Evolutionary conservation across 2,797 vertebrate genomes (phyloP).

Genomic region (Spondyliosoma cantharus): DNA sequence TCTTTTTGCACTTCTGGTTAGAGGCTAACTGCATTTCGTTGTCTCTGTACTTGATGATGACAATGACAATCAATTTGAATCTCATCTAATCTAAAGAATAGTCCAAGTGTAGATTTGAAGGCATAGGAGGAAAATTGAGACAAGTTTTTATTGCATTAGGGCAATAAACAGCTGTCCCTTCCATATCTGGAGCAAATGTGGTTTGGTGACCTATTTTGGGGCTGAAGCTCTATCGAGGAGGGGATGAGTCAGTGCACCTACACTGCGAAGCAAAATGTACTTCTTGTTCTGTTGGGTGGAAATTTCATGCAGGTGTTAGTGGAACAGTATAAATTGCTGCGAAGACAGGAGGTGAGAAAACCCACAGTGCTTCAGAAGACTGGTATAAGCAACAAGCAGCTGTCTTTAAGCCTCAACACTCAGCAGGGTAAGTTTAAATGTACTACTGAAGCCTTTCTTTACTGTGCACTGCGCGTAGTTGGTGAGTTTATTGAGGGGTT

Average conservation of each 20-base stretch:
- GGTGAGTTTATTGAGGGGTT: not conserved
- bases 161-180: not conserved
- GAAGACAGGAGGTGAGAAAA: conserved; percentile 22
- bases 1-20: too few relatives aligned
- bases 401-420: not conserved
- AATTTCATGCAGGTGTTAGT: conserved; percentile 22
- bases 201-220: conserved; percentile 32
- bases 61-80: too few relatives aligned
- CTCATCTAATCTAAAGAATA: too few relatives aligned
- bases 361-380: conserved; percentile 9
- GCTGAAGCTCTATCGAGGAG: not conserved
- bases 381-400: not conserved
- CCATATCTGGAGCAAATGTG: not conserved
- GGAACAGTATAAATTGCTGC: not conserved
- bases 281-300: conserved; percentile 35
- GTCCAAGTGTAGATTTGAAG: not conserved
- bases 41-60: too few relatives aligned
- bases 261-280: not conserved
- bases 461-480: not conserved
- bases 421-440: conserved; percentile 24
- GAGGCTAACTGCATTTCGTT: too few relatives aligned
- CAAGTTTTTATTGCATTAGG: not conserved
- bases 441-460: too few relatives aligned
- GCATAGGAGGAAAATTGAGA: not conserved
- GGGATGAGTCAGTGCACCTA: not conserved